A percentile compares a stretch with the other conserved stretches of the same genome.
These are phyloP conservation scores for Enteromius argenteus DNA, from an alignment of 2,797 vertebrate genomes.

Conservation along the genomic window DNA sequence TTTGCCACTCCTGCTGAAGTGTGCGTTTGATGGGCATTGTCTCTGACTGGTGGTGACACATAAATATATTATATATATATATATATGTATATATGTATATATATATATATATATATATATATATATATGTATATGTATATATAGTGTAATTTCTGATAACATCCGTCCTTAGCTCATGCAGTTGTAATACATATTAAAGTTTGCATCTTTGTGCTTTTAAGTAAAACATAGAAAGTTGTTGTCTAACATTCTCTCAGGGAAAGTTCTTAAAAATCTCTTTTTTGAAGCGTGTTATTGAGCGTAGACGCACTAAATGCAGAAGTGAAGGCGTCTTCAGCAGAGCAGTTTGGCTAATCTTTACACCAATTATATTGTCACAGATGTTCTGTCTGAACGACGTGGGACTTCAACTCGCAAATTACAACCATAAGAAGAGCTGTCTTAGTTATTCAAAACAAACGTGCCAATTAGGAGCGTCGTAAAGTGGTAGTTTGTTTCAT, in stretches of 20 bases:
- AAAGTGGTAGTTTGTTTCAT: conserved; percentile 14
- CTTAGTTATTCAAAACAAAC: conserved; percentile 20
- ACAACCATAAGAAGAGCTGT: conserved; percentile 9
- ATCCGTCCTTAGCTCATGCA: not conserved
- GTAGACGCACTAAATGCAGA: not conserved
- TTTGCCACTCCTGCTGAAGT: not conserved
- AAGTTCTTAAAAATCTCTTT: not conserved
- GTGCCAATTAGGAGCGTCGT: conserved; percentile 29
- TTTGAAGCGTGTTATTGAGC: not conserved
- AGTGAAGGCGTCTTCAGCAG: conserved; percentile 4
- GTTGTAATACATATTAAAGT: not conserved
- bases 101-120: too few species aligned
- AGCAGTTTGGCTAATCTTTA: conserved; percentile 15
- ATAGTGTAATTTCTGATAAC: not conserved
- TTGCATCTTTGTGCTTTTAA: not conserved
- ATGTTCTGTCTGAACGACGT: conserved; percentile 15
- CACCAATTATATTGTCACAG: conserved; percentile 42
- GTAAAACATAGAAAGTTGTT: not conserved
- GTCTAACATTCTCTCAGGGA: not conserved
- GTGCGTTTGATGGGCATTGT: not conserved
- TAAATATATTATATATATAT: too few species aligned
- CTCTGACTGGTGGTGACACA: too few species aligned
- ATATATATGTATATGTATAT: too few species aligned
- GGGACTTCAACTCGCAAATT: conserved; percentile 22
- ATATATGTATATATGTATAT: too few species aligned